Evolutionary conservation across 2,888 invertebrate genomes (phyloP).

Genomic region (Chirona hameri): DNA sequence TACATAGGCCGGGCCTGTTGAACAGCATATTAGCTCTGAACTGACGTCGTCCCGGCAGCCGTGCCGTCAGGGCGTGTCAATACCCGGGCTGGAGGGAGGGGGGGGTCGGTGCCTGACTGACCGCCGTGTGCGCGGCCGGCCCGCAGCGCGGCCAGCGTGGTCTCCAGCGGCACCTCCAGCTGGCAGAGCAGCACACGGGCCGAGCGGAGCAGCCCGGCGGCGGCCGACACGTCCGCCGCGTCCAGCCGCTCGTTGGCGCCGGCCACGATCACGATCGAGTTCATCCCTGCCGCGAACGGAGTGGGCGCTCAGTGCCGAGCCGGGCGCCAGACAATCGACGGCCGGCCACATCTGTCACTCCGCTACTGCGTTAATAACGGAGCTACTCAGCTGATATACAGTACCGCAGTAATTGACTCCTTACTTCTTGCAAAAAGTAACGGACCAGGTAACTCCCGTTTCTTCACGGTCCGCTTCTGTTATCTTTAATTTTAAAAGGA

Average conservation of each 20-base stretch:
- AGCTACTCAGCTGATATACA: background rate
- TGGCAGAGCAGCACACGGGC: constrained; percentile 76
- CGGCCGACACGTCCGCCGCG: constrained; percentile 60
- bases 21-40: too few relatives aligned
- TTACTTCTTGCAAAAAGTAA: constrained; percentile 34
- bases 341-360: too few relatives aligned
- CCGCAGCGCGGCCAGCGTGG: constrained; percentile 50
- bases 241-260: constrained; percentile 76
- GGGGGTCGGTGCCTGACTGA: too few relatives aligned
- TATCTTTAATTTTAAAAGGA: too few relatives aligned
- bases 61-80: too few relatives aligned
- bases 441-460: too few relatives aligned
- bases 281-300: constrained; percentile 62
- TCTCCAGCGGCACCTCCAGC: constrained; percentile 63
- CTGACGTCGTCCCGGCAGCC: too few relatives aligned
- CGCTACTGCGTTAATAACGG: too few relatives aligned
- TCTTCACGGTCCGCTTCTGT: too few relatives aligned
- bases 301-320: background rate
- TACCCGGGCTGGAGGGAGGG: too few relatives aligned
- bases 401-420: background rate
- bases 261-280: constrained; percentile 84
- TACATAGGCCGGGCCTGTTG: too few relatives aligned
- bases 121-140: constrained; percentile 58
- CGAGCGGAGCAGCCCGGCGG: constrained; percentile 54
- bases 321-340: too few relatives aligned